Base-by-base conservation (phyloP, 2,113 vertebrate species). In the Argyrosomus japonicus region DNA sequence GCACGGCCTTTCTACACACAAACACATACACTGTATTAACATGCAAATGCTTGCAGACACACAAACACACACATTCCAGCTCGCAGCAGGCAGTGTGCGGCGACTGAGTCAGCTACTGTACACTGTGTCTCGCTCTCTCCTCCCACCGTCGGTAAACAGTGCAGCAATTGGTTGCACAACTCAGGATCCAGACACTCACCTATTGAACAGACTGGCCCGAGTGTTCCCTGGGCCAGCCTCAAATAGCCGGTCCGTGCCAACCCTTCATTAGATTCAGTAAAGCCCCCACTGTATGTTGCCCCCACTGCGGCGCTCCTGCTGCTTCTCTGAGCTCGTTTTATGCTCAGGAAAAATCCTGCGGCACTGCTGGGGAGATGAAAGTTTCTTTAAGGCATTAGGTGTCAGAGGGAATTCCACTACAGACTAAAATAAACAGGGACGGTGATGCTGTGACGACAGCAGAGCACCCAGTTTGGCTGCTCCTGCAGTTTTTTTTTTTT, bases 401-500 rank as follows among this genome's bases (percentile, higher is more conserved):
- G 92, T 91, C 90, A 74, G 80, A 93, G 90, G 88, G 91, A 89
- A 91, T 91, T 94, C 91, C 91, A 81, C 81, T 61, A 76, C 82
- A 83, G 75, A 71, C 87, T 92, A 77, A 91, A 91, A 87, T 86
- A 91, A 94, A 93, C 90, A 93, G 50, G 79, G 70, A 65, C 32
- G 50, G 77, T 29, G 83, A 78, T 27, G 77, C 54, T 63, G 84
- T 89, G 90, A 90, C 74, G 88, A 83, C 91, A 90, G 92, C 87
- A 73, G 75, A 75, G 87, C 79, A n/a, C 70, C 83, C 54, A n/a
- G 72, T 75, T 87, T 84, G 79, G 85, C 87, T 27, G 76, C 84
- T 75, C 21, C 77, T 47, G 73, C 73, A 25, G 75, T 25, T 76
- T 58, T 61, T 75, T 63, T 43, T 63, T 43, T 32, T 36, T 1